These are phyloP conservation scores for Gonatopus flavifemur DNA, from an alignment of 1,140 invertebrate species.

Conservation along the genomic window DNA sequence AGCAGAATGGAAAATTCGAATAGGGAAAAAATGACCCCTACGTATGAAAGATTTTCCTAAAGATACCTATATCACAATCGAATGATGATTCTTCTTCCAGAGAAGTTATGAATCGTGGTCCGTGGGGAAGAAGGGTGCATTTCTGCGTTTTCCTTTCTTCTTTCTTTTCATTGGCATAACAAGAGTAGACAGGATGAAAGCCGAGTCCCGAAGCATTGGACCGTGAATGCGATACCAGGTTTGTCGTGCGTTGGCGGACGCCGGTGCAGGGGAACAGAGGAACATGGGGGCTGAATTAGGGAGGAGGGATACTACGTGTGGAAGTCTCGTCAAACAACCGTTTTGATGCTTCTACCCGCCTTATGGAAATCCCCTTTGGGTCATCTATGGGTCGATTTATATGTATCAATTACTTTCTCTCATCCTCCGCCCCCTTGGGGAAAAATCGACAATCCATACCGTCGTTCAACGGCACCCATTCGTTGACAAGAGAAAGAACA, in stretches of 20 bases:
- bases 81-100: too few relatives aligned
- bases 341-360: constrained; percentile 23
- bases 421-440: background rate
- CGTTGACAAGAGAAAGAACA: too few relatives aligned
- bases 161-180: constrained; percentile 8
- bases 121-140: constrained; percentile 16
- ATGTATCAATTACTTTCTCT: constrained; percentile 37
- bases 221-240: constrained; percentile 46
- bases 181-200: constrained; percentile 25
- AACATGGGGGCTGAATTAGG: too few relatives aligned
- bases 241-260: constrained; percentile 19
- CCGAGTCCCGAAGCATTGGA: constrained; percentile 40
- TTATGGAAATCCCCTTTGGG: constrained; percentile 16
- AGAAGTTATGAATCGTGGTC: too few relatives aligned
- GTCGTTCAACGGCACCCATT: too few relatives aligned
- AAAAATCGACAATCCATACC: background rate
- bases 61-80: too few relatives aligned
- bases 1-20: too few relatives aligned
- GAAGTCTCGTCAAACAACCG: constrained; percentile 40
- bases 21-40: too few relatives aligned
- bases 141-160: background rate
- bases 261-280: constrained; percentile 24
- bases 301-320: too few relatives aligned
- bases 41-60: too few relatives aligned
- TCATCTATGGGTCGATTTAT: constrained; percentile 40